phyloP scores from a whole-genome alignment of 2,888 invertebrate species.

The Meliscaeva auricollis region DNA sequence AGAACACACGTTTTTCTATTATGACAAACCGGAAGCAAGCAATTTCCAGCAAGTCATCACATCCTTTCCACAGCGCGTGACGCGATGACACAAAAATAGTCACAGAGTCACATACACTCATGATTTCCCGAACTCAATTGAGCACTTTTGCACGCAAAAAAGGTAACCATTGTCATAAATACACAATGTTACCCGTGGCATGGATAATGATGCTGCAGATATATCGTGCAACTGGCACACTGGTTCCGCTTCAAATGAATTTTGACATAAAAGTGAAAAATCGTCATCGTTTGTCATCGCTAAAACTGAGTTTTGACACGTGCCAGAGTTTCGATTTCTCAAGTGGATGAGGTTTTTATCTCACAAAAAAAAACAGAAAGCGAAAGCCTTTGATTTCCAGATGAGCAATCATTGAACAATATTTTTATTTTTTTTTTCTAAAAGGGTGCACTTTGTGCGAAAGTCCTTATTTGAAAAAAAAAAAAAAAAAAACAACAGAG shows the following conservation, averaged over 20 bases:
- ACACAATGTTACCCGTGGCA: slow-evolving; percentile 31
- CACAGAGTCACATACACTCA: slow-evolving; percentile 25
- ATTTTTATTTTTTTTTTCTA: slow-evolving; percentile 10
- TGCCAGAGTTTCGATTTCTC: slow-evolving; percentile 66
- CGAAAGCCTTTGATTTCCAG: slow-evolving; percentile 73
- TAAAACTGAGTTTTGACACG: slow-evolving; percentile 71
- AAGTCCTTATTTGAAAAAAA: not conserved
- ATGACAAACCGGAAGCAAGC: slow-evolving; percentile 64
- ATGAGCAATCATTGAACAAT: slow-evolving; percentile 64
- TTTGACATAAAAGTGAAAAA: slow-evolving; percentile 75
- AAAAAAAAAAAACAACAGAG: not conserved
- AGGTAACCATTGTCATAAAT: slow-evolving; percentile 69
- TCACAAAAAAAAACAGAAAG: not conserved
- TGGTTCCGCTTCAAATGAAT: slow-evolving; percentile 74
- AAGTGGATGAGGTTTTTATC: slow-evolving; percentile 73
- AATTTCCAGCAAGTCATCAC: slow-evolving; percentile 70
- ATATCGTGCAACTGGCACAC: slow-evolving; percentile 50
- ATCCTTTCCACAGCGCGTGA: slow-evolving; percentile 34
- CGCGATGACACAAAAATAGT: slow-evolving; percentile 5
- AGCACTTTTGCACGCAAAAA: slow-evolving; percentile 71
- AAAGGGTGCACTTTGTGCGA: slow-evolving; percentile 56
- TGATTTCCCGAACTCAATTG: slow-evolving; percentile 59
- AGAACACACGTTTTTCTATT: slow-evolving; percentile 34
- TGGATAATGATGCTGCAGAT: slow-evolving; percentile 57
- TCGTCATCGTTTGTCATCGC: slow-evolving; percentile 73